Evolutionary conservation across 1,140 invertebrate species (phyloP).

Genomic region (Matsumurasca onukii): DNA sequence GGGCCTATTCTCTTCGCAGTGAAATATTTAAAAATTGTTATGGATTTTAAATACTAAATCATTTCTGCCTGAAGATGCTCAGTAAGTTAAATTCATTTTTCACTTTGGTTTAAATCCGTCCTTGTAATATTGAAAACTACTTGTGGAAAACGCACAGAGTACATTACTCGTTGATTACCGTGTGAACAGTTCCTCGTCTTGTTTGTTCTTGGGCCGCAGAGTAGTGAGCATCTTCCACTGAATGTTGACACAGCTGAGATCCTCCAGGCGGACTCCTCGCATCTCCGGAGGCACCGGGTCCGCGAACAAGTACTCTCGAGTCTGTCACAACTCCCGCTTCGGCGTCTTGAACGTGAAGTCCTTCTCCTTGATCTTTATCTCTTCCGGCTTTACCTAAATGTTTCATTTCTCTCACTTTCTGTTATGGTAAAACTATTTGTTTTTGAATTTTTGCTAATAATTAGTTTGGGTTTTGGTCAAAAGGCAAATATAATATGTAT

Average conservation of each 20-base stretch:
- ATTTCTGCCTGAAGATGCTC: too few relatives aligned
- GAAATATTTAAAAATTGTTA: too few relatives aligned
- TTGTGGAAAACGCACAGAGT: too few relatives aligned
- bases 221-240: conserved; percentile 92
- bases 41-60: too few relatives aligned
- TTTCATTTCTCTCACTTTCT: background rate
- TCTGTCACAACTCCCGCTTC: conserved; percentile 60
- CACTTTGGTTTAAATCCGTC: too few relatives aligned
- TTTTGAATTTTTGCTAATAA: background rate
- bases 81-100: too few relatives aligned
- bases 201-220: conserved; percentile 73
- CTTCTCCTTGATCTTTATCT: conserved; percentile 65
- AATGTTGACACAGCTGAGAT: conserved; percentile 82
- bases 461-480: background rate
- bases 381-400: conserved; percentile 58
- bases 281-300: conserved; percentile 83
- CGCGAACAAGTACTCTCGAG: conserved; percentile 66
- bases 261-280: conserved; percentile 71
- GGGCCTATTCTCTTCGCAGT: too few relatives aligned
- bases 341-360: conserved; percentile 65
- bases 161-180: too few relatives aligned
- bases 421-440: background rate
- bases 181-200: conserved; percentile 87
- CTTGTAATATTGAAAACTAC: too few relatives aligned
- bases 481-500: background rate